A percentile compares a stretch with the other conserved stretches of the same genome.
Conservation (phyloP, 2,113 vertebrate species). For the Chaetodon trifascialis region DNA sequence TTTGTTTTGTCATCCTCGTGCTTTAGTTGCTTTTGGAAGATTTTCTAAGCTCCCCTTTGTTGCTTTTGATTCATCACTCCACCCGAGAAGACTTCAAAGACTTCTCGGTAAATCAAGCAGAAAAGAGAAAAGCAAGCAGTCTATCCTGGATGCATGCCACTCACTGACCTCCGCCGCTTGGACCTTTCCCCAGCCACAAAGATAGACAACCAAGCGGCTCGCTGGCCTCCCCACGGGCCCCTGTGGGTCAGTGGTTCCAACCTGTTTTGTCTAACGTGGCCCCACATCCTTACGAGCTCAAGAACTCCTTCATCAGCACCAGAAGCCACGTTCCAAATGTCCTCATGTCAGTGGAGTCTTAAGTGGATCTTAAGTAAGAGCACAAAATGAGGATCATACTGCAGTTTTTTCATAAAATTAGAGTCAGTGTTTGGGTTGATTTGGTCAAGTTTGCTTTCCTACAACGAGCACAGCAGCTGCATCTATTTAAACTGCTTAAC, state of each 20-base stretch:
- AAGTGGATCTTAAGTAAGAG: neutral
- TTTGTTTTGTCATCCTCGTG: constrained; percentile 36
- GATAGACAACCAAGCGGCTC: constrained; percentile 10
- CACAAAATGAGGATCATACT: too few relatives aligned
- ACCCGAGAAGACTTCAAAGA: constrained; percentile 38
- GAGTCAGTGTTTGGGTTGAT: too few relatives aligned
- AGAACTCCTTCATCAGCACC: neutral
- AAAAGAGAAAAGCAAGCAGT: constrained; percentile 52
- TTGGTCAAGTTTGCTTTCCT: neutral
- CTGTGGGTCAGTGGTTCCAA: neutral
- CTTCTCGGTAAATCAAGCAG: constrained; percentile 54
- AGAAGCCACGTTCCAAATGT: neutral
- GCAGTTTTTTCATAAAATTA: too few relatives aligned
- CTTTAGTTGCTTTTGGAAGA: constrained; percentile 39
- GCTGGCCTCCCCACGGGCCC: neutral
- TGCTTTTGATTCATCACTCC: constrained; percentile 51
- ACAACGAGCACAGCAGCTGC: neutral
- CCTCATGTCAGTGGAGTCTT: neutral
- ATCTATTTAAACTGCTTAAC: too few relatives aligned
- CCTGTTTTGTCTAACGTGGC: neutral
- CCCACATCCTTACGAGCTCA: neutral
- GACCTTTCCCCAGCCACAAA: constrained; percentile 8
- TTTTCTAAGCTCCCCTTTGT: constrained; percentile 37
- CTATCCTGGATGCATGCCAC: constrained; percentile 30
- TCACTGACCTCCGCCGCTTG: constrained; percentile 3